Conservation (phyloP, 2,888 invertebrate genomes). For the Acanthopleura granulata region DNA sequence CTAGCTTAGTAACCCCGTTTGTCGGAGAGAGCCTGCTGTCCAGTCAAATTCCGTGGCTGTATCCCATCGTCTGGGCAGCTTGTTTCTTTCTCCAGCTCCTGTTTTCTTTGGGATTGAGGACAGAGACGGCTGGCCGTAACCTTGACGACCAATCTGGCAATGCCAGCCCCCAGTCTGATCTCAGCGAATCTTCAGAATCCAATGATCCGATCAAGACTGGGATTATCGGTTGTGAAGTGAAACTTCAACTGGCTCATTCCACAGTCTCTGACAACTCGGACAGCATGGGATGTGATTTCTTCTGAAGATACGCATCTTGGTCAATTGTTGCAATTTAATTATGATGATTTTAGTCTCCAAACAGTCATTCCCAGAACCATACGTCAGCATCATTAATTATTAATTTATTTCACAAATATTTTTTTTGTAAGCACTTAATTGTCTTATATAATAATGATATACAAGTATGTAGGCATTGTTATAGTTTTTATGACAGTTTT, state of each 20-base stretch:
- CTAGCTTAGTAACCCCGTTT: slow-evolving; percentile 54
- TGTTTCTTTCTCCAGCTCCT: slow-evolving; percentile 49
- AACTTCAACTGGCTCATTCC: background rate
- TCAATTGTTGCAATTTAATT: too few species aligned
- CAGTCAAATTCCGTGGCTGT: slow-evolving; percentile 49
- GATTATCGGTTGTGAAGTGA: background rate
- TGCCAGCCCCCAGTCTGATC: background rate
- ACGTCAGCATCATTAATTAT: too few species aligned
- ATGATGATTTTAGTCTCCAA: too few species aligned
- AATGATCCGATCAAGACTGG: slow-evolving; percentile 1
- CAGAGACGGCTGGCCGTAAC: slow-evolving; percentile 49
- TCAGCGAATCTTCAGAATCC: slow-evolving; percentile 14
- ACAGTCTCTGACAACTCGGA: background rate
- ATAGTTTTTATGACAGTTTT: too few species aligned
- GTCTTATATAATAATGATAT: too few species aligned
- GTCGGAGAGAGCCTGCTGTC: slow-evolving; percentile 51
- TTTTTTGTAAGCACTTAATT: too few species aligned
- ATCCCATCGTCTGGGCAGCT: slow-evolving; percentile 52
- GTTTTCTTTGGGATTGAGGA: slow-evolving; percentile 43
- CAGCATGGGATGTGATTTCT: slow-evolving; percentile 9
- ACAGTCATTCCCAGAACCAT: too few species aligned
- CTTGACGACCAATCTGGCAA: slow-evolving; percentile 34
- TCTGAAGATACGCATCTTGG: background rate
- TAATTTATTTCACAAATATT: too few species aligned
- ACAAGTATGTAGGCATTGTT: too few species aligned